Evolutionary conservation across 2,888 invertebrate species (phyloP), one percentile per base, ranked within the genome.

Genomic region (Euplagia quadripunctaria): DNA sequence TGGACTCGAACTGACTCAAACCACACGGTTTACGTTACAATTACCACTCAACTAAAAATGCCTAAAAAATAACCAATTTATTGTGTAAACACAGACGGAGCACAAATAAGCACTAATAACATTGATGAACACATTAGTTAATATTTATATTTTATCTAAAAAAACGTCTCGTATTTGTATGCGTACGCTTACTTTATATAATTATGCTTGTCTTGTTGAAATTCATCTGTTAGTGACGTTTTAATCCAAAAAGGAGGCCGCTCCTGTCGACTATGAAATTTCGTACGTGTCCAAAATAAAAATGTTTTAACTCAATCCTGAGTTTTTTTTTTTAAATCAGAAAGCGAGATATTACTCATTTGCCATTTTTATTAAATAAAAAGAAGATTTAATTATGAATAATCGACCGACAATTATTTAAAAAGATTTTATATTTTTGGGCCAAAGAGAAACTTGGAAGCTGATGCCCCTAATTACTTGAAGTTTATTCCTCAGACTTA

Each of bases 201-300:
- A 86, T 81, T 83, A 80, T 79, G 75, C 82, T 79, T 83, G 84
- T 87, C 87, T 89, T 86, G 85, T 88, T 85, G 80, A 88, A 90
- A 92, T 90, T 91, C 89, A 88, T 93, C 93, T 94, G 94, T 85
- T 86, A 90, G 88, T 91, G 94, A 93, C 93, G 82, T 93, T 93
- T 94, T 93, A 94, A 94, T 94, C 91, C 87, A 89, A 89, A 88
- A 87, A 88, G 87, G 86, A 85, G 87, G 83, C 87, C 83, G 87
- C 83, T 85, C 85, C 87, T 82, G 86, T 85, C 84, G 90, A 90
- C 91, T 91, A 90, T 91, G 90, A 92, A 91, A 86, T 79, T 87
- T 84, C 75, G 86, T 84, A 94, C 94, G 94, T 94, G 94, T 93
- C 87, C 83, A 77, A 91, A 93, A 94, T 94, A 88, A 89, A 87